phyloP scores from a whole-genome alignment of 2,888 invertebrate genomes.

The Agrotis segetum region DNA sequence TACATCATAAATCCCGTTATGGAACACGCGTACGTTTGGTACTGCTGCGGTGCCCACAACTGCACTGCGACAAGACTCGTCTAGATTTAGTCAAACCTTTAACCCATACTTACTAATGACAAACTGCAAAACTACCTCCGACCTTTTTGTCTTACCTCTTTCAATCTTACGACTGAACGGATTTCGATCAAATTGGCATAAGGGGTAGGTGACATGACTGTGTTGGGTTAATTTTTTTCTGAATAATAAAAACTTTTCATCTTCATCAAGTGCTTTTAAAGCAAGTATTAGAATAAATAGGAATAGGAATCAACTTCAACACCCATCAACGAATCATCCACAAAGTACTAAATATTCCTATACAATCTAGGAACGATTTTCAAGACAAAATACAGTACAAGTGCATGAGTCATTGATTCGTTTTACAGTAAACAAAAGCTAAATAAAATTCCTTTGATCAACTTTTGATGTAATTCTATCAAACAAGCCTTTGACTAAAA shows the following conservation, averaged over 20 bases:
- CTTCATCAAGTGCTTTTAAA: too few relatives aligned
- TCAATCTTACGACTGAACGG: too few relatives aligned
- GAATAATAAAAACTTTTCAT: too few relatives aligned
- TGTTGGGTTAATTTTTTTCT: too few relatives aligned
- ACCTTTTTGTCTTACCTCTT: too few relatives aligned
- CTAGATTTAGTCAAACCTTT: not conserved
- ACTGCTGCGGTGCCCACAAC: conserved; percentile 20
- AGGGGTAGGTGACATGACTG: too few relatives aligned
- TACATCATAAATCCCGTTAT: conserved; percentile 30
- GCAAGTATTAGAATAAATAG: too few relatives aligned
- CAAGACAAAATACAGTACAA: not conserved
- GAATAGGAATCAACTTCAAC: too few relatives aligned
- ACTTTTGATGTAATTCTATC: conserved; percentile 29
- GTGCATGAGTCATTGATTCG: not conserved
- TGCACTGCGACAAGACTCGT: conserved; percentile 43
- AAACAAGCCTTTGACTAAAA: conserved; percentile 25
- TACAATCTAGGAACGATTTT: not conserved
- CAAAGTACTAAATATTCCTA: not conserved
- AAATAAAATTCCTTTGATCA: conserved; percentile 17
- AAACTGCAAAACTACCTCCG: too few relatives aligned
- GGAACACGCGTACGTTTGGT: conserved; percentile 12
- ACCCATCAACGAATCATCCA: too few relatives aligned
- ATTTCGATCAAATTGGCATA: too few relatives aligned
- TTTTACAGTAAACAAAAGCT: conserved; percentile 3
- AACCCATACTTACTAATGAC: not conserved